Base-by-base conservation (phyloP, 2,888 invertebrate genomes). In the Polyommatus icarus region DNA sequence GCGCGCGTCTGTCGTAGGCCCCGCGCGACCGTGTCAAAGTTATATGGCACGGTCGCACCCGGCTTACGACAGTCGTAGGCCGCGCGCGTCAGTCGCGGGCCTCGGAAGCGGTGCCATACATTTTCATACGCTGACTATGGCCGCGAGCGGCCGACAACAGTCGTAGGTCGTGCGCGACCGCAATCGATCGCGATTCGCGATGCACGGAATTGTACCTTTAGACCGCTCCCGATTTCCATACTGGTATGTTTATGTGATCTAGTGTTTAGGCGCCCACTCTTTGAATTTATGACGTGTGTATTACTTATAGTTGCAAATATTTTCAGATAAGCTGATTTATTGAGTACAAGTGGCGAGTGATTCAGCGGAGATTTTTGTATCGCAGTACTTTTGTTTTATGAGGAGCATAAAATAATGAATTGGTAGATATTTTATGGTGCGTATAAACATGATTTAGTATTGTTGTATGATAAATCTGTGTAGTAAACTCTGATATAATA, bases 191-290 rank as follows among this genome's bases (percentile, higher is more conserved):
- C n/a, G n/a, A n/a, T n/a, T n/a, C n/a, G n/a, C n/a, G n/a, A n/a
- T n/a, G n/a, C n/a, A n/a, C n/a, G n/a, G n/a, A n/a, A n/a, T n/a
- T n/a, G n/a, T n/a, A n/a, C n/a, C 24, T 24, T 61, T 24, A 61
- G 24, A 61, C 24, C 24, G 85, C 85, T 86, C 86, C 84, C 84
- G 82, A 93, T 93, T 92, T 92, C 89, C 93, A 93, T 93, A 92
- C 91, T 85, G 85, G 91, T 87, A 91, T 89, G 86, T 92, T 93
- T 93, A 93, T 91, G 92, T 89, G 89, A 87, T 85, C 88, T 89
- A 87, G 89, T 92, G 92, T 93, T 92, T 92, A 92, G 90, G 93
- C 93, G 88, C 92, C 93, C 93, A 93, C 93, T 91, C 92, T 89
- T 91, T 87, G 87, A 88, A 93, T 93, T 91, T 92, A 93, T 93